phyloP scores from a whole-genome alignment of 1,140 invertebrate genomes.

The Hylyphantes graminicola region DNA sequence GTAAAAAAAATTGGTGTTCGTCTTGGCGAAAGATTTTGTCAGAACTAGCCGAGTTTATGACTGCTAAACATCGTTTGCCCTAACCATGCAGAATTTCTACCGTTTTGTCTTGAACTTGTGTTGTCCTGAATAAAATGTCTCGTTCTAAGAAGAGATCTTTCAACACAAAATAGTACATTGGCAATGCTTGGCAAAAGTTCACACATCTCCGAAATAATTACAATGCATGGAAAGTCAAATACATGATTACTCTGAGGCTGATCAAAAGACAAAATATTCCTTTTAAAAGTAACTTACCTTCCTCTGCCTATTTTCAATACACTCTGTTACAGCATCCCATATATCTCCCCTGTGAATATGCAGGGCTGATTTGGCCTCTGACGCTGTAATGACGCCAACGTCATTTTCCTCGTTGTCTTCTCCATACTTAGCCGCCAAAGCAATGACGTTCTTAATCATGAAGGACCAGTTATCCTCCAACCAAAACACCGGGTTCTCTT shows the following conservation, averaged over 20 bases:
- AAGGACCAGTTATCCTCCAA: slow-evolving; percentile 86
- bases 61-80: too few relatives aligned
- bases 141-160: too few relatives aligned
- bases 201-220: too few relatives aligned
- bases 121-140: too few relatives aligned
- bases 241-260: background rate
- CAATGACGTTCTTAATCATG: slow-evolving; percentile 86
- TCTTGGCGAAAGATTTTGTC: too few relatives aligned
- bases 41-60: too few relatives aligned
- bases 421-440: slow-evolving; percentile 80
- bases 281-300: slow-evolving; percentile 29
- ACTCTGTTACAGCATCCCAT: slow-evolving; percentile 88
- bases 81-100: too few relatives aligned
- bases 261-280: background rate
- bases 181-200: too few relatives aligned
- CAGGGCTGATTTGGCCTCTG: slow-evolving; percentile 85
- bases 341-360: slow-evolving; percentile 82
- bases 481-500: slow-evolving; percentile 78
- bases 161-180: too few relatives aligned
- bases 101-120: too few relatives aligned
- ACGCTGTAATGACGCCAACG: slow-evolving; percentile 67
- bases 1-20: too few relatives aligned
- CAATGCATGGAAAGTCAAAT: background rate
- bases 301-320: slow-evolving; percentile 74
- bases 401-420: slow-evolving; percentile 65